Evolutionary conservation across 2,797 vertebrate species (phyloP), one percentile per base, ranked within the genome.

Genomic region (Cuniculus paca): DNA sequence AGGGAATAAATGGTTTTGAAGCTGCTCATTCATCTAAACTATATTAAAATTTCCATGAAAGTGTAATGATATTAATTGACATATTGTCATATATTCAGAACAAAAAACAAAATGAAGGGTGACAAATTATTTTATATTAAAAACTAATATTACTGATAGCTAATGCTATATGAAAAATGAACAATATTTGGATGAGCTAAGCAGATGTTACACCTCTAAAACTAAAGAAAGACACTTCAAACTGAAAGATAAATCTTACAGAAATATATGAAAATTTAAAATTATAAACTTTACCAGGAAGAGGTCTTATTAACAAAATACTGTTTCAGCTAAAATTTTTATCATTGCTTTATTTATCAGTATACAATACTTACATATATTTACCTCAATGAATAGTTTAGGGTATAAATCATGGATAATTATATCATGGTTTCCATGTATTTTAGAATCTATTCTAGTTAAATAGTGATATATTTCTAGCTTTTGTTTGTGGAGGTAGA

Each of bases 11-110:
- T 26, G 80, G 95, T 97, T 97, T 95, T 97, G 97, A 98, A 97
- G 96, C 94, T 91, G 60, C 96, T 97, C 97, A 97, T 98, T 98
- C 97, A 90, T 98, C 97, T 97, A 97, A 97, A 95, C 39, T 97
- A 97, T 97, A 90, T 97, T 95, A 87, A 87, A 96, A 86, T 97
- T 98, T 98, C 97, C 61, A 95, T 90, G 84, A 96, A 97, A 97
- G 82, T 70, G 60, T 95, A 96, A 96, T 96, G 93, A 89, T 97
- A 79, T 95, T 97, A 94, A 97, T 97, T 20, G 48, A 97, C 96
- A 94, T 58, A 90, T 96, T 95, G 93, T 95, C 96, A 94, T 80
- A 93, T 89, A 92, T 31, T 86, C 65, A 92, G 94, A 96, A 95
- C 45, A 75, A 96, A 86, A 61, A 50, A 28, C 95, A 93, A 95